phyloP scores from a whole-genome alignment of 2,797 vertebrate genomes.

The Onychomys leucogaster region DNA sequence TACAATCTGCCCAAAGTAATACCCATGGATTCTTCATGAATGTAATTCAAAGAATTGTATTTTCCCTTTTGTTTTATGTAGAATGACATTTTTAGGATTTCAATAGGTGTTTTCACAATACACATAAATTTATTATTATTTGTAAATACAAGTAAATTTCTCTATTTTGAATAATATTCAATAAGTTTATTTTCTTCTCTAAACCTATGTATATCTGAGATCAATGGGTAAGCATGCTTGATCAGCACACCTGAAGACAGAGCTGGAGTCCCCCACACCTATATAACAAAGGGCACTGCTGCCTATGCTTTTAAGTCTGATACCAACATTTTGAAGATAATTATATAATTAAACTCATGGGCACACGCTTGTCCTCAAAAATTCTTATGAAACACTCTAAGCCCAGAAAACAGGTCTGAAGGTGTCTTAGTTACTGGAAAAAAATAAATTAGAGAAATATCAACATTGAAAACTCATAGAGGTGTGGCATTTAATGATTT shows the following conservation, averaged over 20 bases:
- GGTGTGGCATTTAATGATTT: background rate
- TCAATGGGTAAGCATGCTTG: background rate
- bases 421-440: background rate
- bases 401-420: background rate
- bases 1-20: background rate
- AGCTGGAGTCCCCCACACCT: no score
- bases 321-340: background rate
- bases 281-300: background rate
- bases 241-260: background rate
- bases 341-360: background rate
- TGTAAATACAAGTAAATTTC: background rate
- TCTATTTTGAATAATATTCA: background rate
- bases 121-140: background rate
- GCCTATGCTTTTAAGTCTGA: background rate
- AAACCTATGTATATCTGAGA: background rate
- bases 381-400: background rate
- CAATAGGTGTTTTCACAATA: background rate
- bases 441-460: background rate
- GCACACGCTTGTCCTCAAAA: background rate
- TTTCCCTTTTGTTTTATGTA: background rate
- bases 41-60: background rate
- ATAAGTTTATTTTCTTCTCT: background rate
- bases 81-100: background rate
- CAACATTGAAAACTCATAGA: background rate
- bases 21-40: background rate